A percentile compares a stretch with the other conserved stretches of the same genome.
phyloP scores from a whole-genome alignment of 2,888 invertebrate species.

The Troglohyphantes excavatus region DNA sequence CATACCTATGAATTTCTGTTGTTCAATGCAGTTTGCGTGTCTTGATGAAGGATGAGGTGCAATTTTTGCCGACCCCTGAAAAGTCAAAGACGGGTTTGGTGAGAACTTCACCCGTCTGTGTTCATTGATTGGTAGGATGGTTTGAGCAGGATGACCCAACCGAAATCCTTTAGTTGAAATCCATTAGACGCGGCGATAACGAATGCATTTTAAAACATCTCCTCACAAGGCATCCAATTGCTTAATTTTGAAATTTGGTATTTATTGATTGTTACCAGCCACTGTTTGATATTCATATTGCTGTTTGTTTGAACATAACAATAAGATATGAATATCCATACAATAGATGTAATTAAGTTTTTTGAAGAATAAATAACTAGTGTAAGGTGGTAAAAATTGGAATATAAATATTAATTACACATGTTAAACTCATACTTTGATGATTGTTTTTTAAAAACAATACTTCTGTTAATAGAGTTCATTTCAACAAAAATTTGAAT shows the following conservation, averaged over 20 bases:
- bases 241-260: slow-evolving; percentile 10
- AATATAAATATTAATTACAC: no score
- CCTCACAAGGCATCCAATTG: not conserved
- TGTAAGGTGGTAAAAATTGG: no score
- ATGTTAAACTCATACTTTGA: no score
- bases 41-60: slow-evolving; percentile 35
- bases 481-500: no score
- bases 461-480: no score
- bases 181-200: slow-evolving; percentile 50
- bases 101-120: slow-evolving; percentile 45
- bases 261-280: slow-evolving; percentile 16
- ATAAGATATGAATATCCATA: not conserved
- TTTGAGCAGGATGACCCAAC: slow-evolving; percentile 9
- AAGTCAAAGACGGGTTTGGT: slow-evolving; percentile 43
- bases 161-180: slow-evolving; percentile 43
- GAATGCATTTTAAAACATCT: slow-evolving; percentile 61
- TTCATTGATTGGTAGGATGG: slow-evolving; percentile 57
- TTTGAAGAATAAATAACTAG: no score
- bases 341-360: no score
- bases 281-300: not conserved
- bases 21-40: no score
- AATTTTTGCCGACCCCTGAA: slow-evolving; percentile 32
- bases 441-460: no score
- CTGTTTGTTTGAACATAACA: not conserved
- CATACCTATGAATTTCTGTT: no score